A percentile compares a stretch with the other conserved stretches of the same genome.
phyloP scores from a whole-genome alignment of 2,797 vertebrate genomes.

The Sandelia bainsii region DNA sequence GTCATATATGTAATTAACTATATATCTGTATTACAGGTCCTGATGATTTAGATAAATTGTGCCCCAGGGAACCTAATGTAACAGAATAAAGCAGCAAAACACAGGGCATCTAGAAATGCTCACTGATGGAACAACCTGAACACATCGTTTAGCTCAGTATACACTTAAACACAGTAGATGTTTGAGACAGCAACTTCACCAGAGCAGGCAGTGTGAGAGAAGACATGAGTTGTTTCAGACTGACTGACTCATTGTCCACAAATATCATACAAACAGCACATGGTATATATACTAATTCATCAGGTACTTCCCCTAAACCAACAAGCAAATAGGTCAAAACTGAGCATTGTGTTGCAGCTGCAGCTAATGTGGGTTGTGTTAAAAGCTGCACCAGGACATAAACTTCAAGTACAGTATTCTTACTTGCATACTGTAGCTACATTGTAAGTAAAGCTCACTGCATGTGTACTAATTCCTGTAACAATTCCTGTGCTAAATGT shows the following conservation, averaged over 20 bases:
- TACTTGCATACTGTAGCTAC: background rate
- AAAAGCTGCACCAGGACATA: constrained; percentile 20
- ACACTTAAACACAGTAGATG: constrained; percentile 1
- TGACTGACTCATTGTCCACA: constrained; percentile 64
- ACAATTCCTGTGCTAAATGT: constrained; percentile 9
- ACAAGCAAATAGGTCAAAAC: constrained; percentile 3
- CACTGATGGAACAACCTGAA: constrained; percentile 18
- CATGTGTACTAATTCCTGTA: constrained; percentile 3
- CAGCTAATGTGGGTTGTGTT: constrained; percentile 7
- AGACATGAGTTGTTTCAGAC: constrained; percentile 41
- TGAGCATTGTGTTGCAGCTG: background rate
- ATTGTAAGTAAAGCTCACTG: background rate
- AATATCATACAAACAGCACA: constrained; percentile 60
- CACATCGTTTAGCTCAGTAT: constrained; percentile 16
- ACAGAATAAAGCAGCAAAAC: constrained; percentile 21
- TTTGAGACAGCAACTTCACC: constrained; percentile 13
- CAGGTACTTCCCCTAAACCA: constrained; percentile 58
- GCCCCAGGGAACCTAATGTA: background rate
- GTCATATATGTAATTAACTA: background rate
- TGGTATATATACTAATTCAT: constrained; percentile 29
- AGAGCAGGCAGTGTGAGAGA: constrained; percentile 4
- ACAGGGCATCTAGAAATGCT: constrained; percentile 20
- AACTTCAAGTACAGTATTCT: background rate
- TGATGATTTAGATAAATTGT: background rate
- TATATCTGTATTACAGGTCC: background rate